Evolutionary conservation across 2,113 vertebrate species (phyloP).

Genomic region (Protomyctophum bolini): DNA sequence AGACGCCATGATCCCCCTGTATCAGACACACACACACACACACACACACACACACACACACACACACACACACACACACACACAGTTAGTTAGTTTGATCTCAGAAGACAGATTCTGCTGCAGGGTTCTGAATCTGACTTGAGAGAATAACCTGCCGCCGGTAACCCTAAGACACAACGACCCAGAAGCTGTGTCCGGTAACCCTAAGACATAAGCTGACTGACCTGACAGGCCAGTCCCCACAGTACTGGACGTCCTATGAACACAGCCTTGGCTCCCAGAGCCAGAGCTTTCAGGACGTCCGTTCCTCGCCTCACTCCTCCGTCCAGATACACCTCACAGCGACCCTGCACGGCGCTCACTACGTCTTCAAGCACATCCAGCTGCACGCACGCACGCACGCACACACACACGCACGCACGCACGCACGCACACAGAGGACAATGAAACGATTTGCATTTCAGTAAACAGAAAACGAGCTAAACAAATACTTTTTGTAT

Average conservation of each 20-base stretch:
- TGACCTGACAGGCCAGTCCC: slow-evolving; percentile 90
- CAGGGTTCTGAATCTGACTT: too few relatives aligned
- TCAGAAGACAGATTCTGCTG: too few relatives aligned
- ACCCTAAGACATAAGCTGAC: too few relatives aligned
- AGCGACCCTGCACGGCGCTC: slow-evolving; percentile 84
- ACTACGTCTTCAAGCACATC: slow-evolving; percentile 90
- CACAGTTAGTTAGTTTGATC: too few relatives aligned
- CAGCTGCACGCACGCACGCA: slow-evolving; percentile 76
- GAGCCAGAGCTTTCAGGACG: slow-evolving; percentile 89
- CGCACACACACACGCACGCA: neutral
- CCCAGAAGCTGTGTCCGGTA: neutral
- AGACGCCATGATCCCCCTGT: slow-evolving; percentile 91
- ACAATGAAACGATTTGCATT: too few relatives aligned
- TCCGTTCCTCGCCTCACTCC: slow-evolving; percentile 92
- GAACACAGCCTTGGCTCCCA: slow-evolving; percentile 93
- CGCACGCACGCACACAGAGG: neutral
- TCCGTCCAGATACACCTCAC: slow-evolving; percentile 93
- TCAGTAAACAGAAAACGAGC: too few relatives aligned
- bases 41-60: too few relatives aligned
- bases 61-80: too few relatives aligned
- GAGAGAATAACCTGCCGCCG: neutral
- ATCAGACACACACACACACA: neutral
- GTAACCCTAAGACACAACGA: neutral
- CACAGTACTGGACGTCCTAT: slow-evolving; percentile 90
- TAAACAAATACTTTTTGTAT: too few relatives aligned